Evolutionary conservation across 2,888 invertebrate genomes (phyloP), one percentile per base, ranked within the genome.

Genomic region (Corbicula japonica): DNA sequence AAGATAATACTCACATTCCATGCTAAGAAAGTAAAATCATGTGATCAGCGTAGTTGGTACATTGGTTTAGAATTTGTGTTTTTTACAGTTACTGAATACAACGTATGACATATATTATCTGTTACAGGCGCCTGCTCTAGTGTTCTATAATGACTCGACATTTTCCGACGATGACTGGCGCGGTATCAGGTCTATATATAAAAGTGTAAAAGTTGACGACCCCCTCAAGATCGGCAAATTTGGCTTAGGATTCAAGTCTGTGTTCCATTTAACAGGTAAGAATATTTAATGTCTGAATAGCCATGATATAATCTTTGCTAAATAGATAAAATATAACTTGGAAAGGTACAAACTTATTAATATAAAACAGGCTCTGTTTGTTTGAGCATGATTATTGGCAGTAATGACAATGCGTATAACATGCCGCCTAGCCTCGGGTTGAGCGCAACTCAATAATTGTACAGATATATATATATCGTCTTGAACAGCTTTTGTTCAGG

Each of bases 171-270:
- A 87, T 15, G 92, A 92, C 77, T 91, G 92, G 70, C 82, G 84
- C 32, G 91, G 91, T 72, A 91, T 92, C 18, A 87, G 85, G n/a
- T 90, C 87, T 70, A 85, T 92, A 10, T 87, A 89, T 68, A 91
- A 90, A 18, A 91, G 89, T 8, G 90, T 90, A 1, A 92, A 92
- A 71, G 86, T 86, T 68, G 72, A 83, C 10, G 84, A 90, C 26
- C 84, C 85, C 23, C 87, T 89, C 2, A 91, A 90, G 76, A 86
- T 92, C 41, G 92, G 92, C n/a, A 80, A 88, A 48, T 92, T 92
- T 85, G 92, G 92, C 23, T 86, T 92, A 3, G 92, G 92, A 0
- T 92, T 92, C 85, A 91, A 91, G 66, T 86, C 91, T 18, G 90
- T 92, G n/a, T 92, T 92, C 76, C 91, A 92, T 66, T 44, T 92